phyloP scores from a whole-genome alignment of 2,113 vertebrate genomes.

The Salvelinus fontinalis region DNA sequence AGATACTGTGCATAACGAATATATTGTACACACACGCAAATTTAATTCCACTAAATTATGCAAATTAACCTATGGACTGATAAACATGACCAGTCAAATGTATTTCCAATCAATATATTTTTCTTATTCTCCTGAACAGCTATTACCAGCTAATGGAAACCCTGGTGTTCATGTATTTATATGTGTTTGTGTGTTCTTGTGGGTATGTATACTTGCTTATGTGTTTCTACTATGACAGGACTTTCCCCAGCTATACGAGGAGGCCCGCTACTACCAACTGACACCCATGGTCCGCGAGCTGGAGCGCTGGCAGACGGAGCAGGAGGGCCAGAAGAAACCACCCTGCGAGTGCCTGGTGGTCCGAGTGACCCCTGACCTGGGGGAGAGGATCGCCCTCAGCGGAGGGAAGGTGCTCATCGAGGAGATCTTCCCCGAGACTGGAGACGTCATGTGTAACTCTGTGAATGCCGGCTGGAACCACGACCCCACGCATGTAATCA shows the following conservation, averaged over 20 bases:
- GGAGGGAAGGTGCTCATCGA: constrained; percentile 92
- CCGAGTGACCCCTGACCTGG: constrained; percentile 86
- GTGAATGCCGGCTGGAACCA: constrained; percentile 94
- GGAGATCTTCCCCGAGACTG: constrained; percentile 89
- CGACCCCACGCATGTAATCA: constrained; percentile 91
- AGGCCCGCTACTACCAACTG: constrained; percentile 91
- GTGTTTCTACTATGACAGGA: constrained; percentile 68
- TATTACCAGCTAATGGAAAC: too few species aligned
- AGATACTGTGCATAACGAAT: too few species aligned
- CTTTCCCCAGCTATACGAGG: constrained; percentile 90
- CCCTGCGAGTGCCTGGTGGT: constrained; percentile 90
- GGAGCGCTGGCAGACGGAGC: constrained; percentile 89
- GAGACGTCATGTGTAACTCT: constrained; percentile 92
- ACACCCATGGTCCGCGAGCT: constrained; percentile 90
- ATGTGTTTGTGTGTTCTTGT: not conserved
- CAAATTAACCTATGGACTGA: too few species aligned
- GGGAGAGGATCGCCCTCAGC: constrained; percentile 86
- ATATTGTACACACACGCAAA: too few species aligned
- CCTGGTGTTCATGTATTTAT: not conserved
- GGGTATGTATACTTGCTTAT: not conserved
- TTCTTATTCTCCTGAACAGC: too few species aligned
- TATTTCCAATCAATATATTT: too few species aligned
- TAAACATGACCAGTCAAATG: too few species aligned
- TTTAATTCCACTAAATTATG: too few species aligned
- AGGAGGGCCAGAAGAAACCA: constrained; percentile 77